Conservation (phyloP, 2,888 invertebrate genomes). For the Drosophila robusta region DNA sequence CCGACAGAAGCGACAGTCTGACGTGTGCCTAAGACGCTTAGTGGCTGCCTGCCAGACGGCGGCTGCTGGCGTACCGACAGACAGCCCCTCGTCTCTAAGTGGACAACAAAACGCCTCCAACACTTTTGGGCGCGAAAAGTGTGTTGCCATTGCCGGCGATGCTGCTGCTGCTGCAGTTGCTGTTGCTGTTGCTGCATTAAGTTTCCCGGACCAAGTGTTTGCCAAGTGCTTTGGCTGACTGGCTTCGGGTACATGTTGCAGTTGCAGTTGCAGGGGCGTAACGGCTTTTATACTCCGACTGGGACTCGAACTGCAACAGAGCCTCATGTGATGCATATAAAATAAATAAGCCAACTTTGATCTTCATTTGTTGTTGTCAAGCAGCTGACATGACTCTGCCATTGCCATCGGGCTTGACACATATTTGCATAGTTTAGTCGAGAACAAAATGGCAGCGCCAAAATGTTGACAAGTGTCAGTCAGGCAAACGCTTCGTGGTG, state of each 20-base stretch:
- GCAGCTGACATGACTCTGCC: slow-evolving; percentile 72
- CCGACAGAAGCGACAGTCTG: slow-evolving; percentile 77
- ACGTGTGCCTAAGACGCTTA: slow-evolving; percentile 79
- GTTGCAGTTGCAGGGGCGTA: slow-evolving; percentile 72
- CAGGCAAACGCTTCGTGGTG: slow-evolving; percentile 55
- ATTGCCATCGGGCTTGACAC: slow-evolving; percentile 66
- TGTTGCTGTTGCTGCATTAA: slow-evolving; percentile 27
- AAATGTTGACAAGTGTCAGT: slow-evolving; percentile 77
- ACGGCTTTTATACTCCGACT: slow-evolving; percentile 44
- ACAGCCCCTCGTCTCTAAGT: slow-evolving; percentile 75
- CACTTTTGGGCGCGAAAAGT: slow-evolving; percentile 79
- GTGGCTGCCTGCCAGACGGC: slow-evolving; percentile 61
- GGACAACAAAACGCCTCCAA: slow-evolving; percentile 81
- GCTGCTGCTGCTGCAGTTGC: slow-evolving; percentile 24
- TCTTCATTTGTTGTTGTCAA: slow-evolving; percentile 79
- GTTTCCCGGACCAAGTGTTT: slow-evolving; percentile 64
- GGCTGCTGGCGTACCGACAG: slow-evolving; percentile 45
- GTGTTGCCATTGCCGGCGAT: slow-evolving; percentile 69
- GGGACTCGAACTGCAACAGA: slow-evolving; percentile 8
- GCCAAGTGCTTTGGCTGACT: slow-evolving; percentile 48
- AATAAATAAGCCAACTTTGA: slow-evolving; percentile 76
- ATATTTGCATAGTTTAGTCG: slow-evolving; percentile 74
- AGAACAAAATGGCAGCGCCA: slow-evolving; percentile 66
- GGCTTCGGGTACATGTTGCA: slow-evolving; percentile 26
- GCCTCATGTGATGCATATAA: slow-evolving; percentile 63